Evolutionary conservation across 2,888 invertebrate genomes (phyloP).

Genomic region (Cryptophagus acutangulus): DNA sequence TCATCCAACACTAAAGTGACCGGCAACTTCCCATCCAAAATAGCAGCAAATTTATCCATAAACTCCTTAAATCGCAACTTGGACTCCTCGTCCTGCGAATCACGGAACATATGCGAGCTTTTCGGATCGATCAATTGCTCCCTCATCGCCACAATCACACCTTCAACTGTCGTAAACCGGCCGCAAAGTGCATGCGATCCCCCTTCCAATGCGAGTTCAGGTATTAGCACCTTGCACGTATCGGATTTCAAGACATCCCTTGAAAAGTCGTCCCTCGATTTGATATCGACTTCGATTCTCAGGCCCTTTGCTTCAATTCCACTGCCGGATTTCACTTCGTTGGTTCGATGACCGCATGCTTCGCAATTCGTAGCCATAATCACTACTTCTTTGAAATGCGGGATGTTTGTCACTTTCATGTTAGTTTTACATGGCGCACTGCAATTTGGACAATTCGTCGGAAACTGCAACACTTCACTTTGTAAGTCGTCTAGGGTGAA

Average conservation of each 20-base stretch:
- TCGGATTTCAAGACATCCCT: conserved; percentile 95
- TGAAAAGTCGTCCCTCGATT: conserved; percentile 70
- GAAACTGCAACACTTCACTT: conserved; percentile 73
- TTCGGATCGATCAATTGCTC: conserved; percentile 62
- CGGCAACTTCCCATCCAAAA: conserved; percentile 56
- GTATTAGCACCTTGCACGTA: conserved; percentile 72
- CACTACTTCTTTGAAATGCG: conserved; percentile 95
- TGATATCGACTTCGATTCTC: conserved; percentile 69
- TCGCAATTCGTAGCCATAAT: conserved; percentile 97
- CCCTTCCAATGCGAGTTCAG: conserved; percentile 83
- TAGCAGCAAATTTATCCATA: conserved; percentile 60
- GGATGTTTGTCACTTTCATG: conserved; percentile 92
- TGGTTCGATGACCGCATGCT: conserved; percentile 83
- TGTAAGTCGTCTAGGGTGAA: conserved; percentile 63
- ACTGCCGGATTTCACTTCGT: conserved; percentile 92
- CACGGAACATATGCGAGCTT: conserved; percentile 65
- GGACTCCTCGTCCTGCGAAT: conserved; percentile 59
- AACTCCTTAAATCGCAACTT: conserved; percentile 59
- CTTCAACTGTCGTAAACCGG: conserved; percentile 93
- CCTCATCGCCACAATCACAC: conserved; percentile 71
- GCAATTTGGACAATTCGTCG: conserved; percentile 84
- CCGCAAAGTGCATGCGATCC: conserved; percentile 84
- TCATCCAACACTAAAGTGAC: conserved; percentile 87
- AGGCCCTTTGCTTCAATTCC: conserved; percentile 82
- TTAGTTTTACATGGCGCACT: conserved; percentile 79